These are phyloP conservation scores for Calliopsis andreniformis DNA, from an alignment of 1,140 invertebrate species.

Conservation along the genomic window DNA sequence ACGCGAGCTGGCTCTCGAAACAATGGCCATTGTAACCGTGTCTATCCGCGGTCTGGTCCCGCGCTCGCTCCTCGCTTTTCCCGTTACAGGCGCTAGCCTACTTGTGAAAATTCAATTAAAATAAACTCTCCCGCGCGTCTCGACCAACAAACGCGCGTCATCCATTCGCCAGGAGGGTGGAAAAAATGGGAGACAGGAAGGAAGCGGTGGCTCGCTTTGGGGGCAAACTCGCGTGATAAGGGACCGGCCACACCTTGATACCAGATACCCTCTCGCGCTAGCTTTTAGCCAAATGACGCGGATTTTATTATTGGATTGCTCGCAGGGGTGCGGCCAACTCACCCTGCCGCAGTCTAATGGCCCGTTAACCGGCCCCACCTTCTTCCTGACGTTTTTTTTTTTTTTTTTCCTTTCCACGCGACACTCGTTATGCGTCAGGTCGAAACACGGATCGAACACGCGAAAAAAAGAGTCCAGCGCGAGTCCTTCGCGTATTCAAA, in stretches of 20 bases:
- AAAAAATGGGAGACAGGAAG: not conserved
- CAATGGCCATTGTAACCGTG: slow-evolving; percentile 74
- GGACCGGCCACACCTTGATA: slow-evolving; percentile 76
- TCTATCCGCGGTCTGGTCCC: slow-evolving; percentile 67
- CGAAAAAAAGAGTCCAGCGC: slow-evolving; percentile 9
- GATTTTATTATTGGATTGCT: slow-evolving; percentile 77
- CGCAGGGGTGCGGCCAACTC: slow-evolving; percentile 66
- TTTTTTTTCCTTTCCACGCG: not conserved
- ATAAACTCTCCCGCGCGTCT: slow-evolving; percentile 68
- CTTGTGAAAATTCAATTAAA: slow-evolving; percentile 79
- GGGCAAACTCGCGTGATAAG: slow-evolving; percentile 75
- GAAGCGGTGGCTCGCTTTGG: not conserved
- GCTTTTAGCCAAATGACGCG: slow-evolving; percentile 80
- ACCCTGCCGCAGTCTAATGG: slow-evolving; percentile 62
- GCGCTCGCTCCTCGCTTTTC: slow-evolving; percentile 60
- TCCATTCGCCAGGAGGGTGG: not conserved
- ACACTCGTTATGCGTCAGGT: slow-evolving; percentile 30
- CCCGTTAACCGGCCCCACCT: slow-evolving; percentile 70
- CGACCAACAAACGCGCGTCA: slow-evolving; percentile 11
- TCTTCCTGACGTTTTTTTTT: slow-evolving; percentile 18
- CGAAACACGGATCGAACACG: slow-evolving; percentile 40
- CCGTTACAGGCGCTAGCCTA: slow-evolving; percentile 77
- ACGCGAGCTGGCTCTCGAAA: slow-evolving; percentile 47
- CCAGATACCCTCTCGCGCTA: slow-evolving; percentile 69
- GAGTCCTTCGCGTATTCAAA: not conserved